Conservation (phyloP, 2,113 vertebrate species). For the Anguilla japonica region DNA sequence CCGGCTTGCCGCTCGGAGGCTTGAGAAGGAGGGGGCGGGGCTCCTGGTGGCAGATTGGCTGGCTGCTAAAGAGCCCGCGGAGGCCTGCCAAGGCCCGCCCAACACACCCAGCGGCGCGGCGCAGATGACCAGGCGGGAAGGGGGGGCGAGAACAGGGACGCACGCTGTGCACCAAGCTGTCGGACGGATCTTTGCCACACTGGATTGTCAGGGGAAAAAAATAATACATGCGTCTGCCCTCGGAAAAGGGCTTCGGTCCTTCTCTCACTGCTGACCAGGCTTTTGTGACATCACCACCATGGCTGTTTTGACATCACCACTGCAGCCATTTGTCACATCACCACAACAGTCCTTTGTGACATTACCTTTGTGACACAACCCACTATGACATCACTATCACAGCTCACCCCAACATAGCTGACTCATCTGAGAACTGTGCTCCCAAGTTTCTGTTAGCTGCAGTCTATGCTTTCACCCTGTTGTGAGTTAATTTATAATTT, state of each 20-base stretch:
- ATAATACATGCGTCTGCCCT: not conserved
- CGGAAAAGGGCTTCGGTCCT: not conserved
- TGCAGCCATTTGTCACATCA: too few relatives aligned
- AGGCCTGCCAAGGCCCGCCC: constrained; percentile 1
- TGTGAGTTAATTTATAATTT: not conserved
- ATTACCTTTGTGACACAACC: too few relatives aligned
- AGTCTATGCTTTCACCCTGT: not conserved
- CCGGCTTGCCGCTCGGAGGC: not conserved
- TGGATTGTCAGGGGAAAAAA: not conserved
- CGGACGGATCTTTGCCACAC: constrained; percentile 52
- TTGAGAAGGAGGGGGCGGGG: not conserved
- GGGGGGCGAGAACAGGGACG: constrained; percentile 52
- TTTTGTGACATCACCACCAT: not conserved
- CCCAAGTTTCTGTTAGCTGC: not conserved
- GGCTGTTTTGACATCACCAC: too few relatives aligned
- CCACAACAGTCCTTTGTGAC: too few relatives aligned
- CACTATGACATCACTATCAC: too few relatives aligned
- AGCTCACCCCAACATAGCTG: too few relatives aligned
- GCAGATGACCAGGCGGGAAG: constrained; percentile 67
- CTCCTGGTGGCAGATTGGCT: constrained; percentile 61
- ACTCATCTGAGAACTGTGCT: too few relatives aligned
- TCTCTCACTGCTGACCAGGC: not conserved
- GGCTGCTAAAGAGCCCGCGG: constrained; percentile 14
- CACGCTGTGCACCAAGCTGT: constrained; percentile 76
- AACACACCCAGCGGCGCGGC: constrained; percentile 45